Base-by-base conservation (phyloP, 2,888 invertebrate genomes). In the Acrocera orbiculus region DNA sequence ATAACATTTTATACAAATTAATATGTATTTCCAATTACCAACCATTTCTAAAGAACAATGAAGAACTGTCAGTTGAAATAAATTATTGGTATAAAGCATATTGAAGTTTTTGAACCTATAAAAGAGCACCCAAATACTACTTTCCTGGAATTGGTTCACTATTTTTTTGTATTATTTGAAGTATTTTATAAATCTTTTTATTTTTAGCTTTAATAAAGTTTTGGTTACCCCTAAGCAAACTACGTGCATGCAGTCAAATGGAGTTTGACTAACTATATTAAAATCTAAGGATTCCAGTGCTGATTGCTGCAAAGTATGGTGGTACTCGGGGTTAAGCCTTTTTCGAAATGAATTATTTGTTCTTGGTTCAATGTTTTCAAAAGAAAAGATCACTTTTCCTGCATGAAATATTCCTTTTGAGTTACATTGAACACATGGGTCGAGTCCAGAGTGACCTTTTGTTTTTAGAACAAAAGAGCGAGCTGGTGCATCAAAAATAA, bases 401-500 rank as follows among this genome's bases (percentile, higher is more conserved):
- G 10, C 22, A 22, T 22, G 3, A 4, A 2, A 10, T 10, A 22
- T n/a, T 10, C 27, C 27, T 19, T 19, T 11, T 10, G 5, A 7
- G 4, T 15, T 7, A 17, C 28, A 28, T 13, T 10, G 10, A 11
- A n/a, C 9, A 28, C 28, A 28, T 6, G 15, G 5, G 9, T 17
- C 17, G 10, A 11, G 19, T 3, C 17, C 28, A 19, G 8, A 3
- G 10, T 28, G 19, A 4, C 19, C 19, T n/a, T 28, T 28, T 3
- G 19, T 16, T 10, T 10, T 6, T 17, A 4, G 8, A 28, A 30
- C 14, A 23, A 30, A 30, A 14, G 23, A 22, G 3, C 30, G 7
- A 11, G 22, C 30, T 15, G 23, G 30, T 15, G 22, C 22, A 11
- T 30, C 30, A 30, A 22, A 30, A 30, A 30, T 32, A 35, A 40